Base-by-base conservation (phyloP, 2,797 vertebrate genomes). In the Enteromius argenteus region DNA sequence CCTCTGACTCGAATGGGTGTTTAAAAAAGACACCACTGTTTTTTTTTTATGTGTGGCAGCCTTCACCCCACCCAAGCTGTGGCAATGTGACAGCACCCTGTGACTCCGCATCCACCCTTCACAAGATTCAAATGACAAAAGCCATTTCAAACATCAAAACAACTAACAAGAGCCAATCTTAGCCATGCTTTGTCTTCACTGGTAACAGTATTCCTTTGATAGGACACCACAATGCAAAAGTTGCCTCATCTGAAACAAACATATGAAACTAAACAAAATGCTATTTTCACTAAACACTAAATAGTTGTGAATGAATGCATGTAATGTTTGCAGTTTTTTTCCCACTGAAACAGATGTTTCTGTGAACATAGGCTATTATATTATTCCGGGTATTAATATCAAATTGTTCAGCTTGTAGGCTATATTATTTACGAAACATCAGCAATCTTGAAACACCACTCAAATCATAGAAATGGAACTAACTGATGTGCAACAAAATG, bases 11-110 rank as follows among this genome's bases (percentile, higher is more conserved):
- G 62, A 76, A 64, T 68, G 83, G 83, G 76, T 32, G 69, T 80
- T 69, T 68, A 53, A 53, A 83, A 87, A 87, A 83, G 85, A 83
- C 80, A 56, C 66, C 76, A 86, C 66, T 86, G 80, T 88, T 68
- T 79, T 67, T 49, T 79, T 42, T 56, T 17, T 30, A 42, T 84
- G 67, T 64, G 67, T 66, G 82, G 83, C 68, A 82, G 71, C 73
- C 83, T 80, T 84, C 44, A 81, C 79, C 80, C 74, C 81, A 77
- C 74, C 83, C 83, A 75, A 75, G 79, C 66, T 56, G 76, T 56
- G 35, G 71, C 85, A 71, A 80, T 78, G 86, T 83, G 76, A 72
- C 86, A 58, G 81, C 80, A 62, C 84, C 85, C 83, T 82, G 73
- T 86, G 88, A 80, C 80, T 66, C 37, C 77, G 67, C 77, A 79